Base-by-base conservation (phyloP, 2,113 vertebrate genomes). In the Vanacampus margaritifer region DNA sequence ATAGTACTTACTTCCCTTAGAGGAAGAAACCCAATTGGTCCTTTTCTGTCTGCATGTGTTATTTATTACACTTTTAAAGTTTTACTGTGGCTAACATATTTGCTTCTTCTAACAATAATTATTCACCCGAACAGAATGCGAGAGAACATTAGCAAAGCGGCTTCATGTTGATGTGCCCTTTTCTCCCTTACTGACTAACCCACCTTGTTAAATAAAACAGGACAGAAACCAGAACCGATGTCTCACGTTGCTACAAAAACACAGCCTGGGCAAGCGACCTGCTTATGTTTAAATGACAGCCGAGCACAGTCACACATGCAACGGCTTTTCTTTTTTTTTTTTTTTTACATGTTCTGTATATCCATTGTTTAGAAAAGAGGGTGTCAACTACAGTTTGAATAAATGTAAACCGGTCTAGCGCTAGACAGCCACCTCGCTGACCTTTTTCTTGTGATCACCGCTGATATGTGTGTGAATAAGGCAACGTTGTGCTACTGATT, bases 331-430 rank as follows among this genome's bases (percentile, higher is more conserved):
- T n/a, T n/a, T n/a, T n/a, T n/a, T n/a, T n/a, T n/a, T n/a, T n/a
- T n/a, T n/a, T n/a, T n/a, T n/a, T 36, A 54, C 41, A 72, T 36
- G 43, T 41, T 17, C 43, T 45, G 43, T 28, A 45, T 59, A 53
- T 39, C 69, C 71, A 85, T 86, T 89, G 87, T 87, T 81, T 70
- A 58, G 28, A 71, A n/a, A 75, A 65, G 54, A 80, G 66, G 67
- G 62, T 48, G 54, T 39, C 21, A 69, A 28, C 69, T 39, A 56
- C 14, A 8, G 2, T 43, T 73, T 75, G 32, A 56, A 74, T 72
- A 63, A 64, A 37, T 62, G 35, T 72, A 13, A 76, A 32, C 46
- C 11, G 50, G 23, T 51, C 21, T n/a, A 45, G 43, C 48, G 43
- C 67, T 57, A 23, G 21, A 16, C 16, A 59, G 59, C 67, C 48